Base-by-base conservation (phyloP, 2,888 invertebrate species). In the Isotomurus palustris region DNA sequence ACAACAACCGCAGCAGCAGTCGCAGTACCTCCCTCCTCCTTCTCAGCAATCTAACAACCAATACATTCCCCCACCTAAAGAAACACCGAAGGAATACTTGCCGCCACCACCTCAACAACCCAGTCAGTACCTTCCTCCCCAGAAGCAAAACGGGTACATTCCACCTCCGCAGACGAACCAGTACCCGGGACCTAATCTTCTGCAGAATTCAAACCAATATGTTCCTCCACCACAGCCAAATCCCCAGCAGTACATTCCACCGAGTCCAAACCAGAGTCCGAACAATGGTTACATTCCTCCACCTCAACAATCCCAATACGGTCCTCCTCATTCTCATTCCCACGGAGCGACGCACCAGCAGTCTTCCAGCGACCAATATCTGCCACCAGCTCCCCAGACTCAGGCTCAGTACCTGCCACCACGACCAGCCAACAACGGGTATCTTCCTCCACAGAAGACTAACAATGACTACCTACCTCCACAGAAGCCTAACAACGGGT, bases 341-440 rank as follows among this genome's bases (percentile, higher is more conserved):
- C 54, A 59, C 28, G 60, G 60, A 1, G 41, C 50, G 3, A 55
- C 52, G 8, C 55, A 53, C 8, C 24, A 3, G 56, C 25, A 56
- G 41, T 2, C 49, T 50, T 6, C 52, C 52, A 19, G 48, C 56
- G 12, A 55, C 55, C 4, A 51, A 52, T 43, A 55, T 56, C 24
- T 54, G 54, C 14, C 6, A 40, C 40, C 10, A 19, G n/a, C 40
- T n/a, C 40, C 32, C 32, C 8, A 10, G 17, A 40, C 10, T 17
- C 49, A 28, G 19, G 29, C n/a, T 24, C 1, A 27, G 1, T 54
- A 54, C 36, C 45, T 53, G 12, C 58, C 53, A 44, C 58, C 53
- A 35, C 2, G 38, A 19, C 41, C 44, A 14, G 47, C 56, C 2
- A 29, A 47, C 17, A 28, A 25, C 17, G 53, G 36, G 10, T 53